Evolutionary conservation across 2,888 invertebrate species (phyloP), one percentile per base, ranked within the genome.

Genomic region (Lomographa bimaculata): DNA sequence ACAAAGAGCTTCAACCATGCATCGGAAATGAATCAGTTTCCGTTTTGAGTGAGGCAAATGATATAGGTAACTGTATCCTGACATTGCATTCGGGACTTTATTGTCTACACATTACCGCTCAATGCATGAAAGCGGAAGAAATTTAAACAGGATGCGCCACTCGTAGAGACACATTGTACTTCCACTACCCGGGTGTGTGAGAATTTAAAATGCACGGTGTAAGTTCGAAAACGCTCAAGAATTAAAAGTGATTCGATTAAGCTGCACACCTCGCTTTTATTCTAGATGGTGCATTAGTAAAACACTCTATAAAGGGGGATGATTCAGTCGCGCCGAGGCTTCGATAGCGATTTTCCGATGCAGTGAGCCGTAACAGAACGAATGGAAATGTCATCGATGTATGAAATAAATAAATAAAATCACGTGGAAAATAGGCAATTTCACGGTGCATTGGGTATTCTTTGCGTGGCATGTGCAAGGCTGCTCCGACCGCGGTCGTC

Each of bases 21-120:
- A 86, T 85, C 86, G 86, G 85, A 87, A 87, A 87, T 87, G 85
- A 87, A 84, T 85, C 87, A 83, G 86, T 83, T 82, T 84, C 85
- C 85, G 82, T 79, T 80, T 73, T 71, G 75, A 74, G 72, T 79
- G 72, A 72, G 64, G 69, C 76, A 84, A 84, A 81, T 80, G 77
- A 82, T 79, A 83, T 78, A 81, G 79, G 69, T 71, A 63, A 64
- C 55, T 59, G 49, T 50, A 52, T 56, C 55, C 49, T 52, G 54
- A 54, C 72, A 62, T 68, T 64, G 65, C 45, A 79, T 77, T 76
- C 53, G 56, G 57, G 60, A 70, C 81, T 63, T 56, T 78, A 73
- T 53, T 46, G 37, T 50, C 56, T 47, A 51, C 36, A 57, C 41
- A 38, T 51, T 64, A 80, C 58, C 45, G 78, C 63, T 64, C 64